Conservation (phyloP, 2,888 invertebrate species). For the Chloroclysta siterata region DNA sequence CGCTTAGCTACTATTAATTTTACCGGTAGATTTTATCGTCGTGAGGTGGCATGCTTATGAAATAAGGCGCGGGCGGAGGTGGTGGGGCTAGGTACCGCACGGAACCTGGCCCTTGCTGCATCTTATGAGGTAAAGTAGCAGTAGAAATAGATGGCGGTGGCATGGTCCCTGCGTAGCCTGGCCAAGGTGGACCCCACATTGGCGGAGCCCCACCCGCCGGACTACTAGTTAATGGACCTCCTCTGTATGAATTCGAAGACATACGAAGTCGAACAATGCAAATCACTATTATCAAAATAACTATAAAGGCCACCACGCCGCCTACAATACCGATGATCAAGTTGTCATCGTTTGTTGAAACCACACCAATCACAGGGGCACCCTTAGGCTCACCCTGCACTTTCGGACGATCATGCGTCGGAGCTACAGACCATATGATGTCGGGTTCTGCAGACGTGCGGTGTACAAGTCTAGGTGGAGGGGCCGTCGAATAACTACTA, state of each 20-base stretch:
- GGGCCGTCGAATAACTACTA: conserved; percentile 70
- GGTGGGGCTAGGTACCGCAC: conserved; percentile 85
- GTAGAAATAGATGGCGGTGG: conserved; percentile 86
- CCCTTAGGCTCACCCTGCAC: conserved; percentile 86
- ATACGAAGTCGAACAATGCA: conserved; percentile 92
- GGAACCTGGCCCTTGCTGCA: conserved; percentile 81
- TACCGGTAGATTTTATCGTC: conserved; percentile 88
- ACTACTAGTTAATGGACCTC: conserved; percentile 87
- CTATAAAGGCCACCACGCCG: conserved; percentile 95
- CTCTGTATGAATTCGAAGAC: conserved; percentile 88
- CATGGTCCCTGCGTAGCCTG: conserved; percentile 85
- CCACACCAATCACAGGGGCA: conserved; percentile 82
- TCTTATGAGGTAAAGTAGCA: conserved; percentile 88
- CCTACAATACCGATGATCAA: conserved; percentile 98
- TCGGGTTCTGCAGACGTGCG: conserved; percentile 91
- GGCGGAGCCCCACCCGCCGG: conserved; percentile 86
- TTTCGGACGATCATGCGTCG: conserved; percentile 86
- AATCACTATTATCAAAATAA: conserved; percentile 94
- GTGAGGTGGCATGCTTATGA: conserved; percentile 86
- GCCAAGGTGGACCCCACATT: conserved; percentile 83
- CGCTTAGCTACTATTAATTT: conserved; percentile 12
- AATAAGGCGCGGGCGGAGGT: conserved; percentile 87
- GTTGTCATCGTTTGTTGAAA: conserved; percentile 91
- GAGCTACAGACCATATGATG: conserved; percentile 95
- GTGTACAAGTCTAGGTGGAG: conserved; percentile 82